These are phyloP conservation scores for Pygoscelis antarcticus DNA, from an alignment of 2,113 vertebrate genomes.

Conservation along the genomic window DNA sequence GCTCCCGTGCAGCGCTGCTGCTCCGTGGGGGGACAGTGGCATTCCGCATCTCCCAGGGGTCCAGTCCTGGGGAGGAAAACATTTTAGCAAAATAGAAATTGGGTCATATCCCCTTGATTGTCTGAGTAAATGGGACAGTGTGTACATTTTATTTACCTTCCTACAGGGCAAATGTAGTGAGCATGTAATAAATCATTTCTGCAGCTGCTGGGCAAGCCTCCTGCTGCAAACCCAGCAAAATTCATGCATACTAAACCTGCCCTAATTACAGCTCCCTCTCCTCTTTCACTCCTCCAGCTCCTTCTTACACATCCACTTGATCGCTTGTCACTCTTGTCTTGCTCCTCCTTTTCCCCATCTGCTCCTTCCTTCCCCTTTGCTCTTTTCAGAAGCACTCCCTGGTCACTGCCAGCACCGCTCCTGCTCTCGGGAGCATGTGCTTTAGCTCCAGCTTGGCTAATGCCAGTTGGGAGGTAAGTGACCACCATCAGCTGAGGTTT, in stretches of 20 bases:
- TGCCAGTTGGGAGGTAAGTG: not conserved
- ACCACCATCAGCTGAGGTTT: not conserved
- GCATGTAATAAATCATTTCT: slow-evolving; percentile 69
- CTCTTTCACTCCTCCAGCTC: slow-evolving; percentile 8
- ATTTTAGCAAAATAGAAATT: slow-evolving; percentile 39
- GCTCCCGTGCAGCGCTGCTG: not conserved
- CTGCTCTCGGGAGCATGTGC: not conserved
- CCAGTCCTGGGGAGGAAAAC: not conserved
- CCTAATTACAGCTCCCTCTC: slow-evolving; percentile 62
- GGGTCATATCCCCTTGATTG: slow-evolving; percentile 59
- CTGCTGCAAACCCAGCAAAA: slow-evolving; percentile 69
- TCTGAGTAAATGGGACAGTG: slow-evolving; percentile 63
- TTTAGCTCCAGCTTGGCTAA: not conserved
- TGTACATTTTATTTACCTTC: slow-evolving; percentile 72
- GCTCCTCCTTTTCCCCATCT: slow-evolving; percentile 52
- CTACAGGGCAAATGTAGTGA: slow-evolving; percentile 67
- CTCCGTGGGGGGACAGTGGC: fast-evolving
- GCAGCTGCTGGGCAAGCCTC: slow-evolving; percentile 69
- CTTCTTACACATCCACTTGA: not conserved
- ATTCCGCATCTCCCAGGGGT: not conserved
- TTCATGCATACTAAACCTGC: slow-evolving; percentile 52
- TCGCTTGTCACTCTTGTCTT: not conserved
- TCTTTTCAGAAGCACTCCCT: not conserved
- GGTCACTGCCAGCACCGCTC: not conserved
- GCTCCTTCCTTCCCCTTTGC: not conserved